Base-by-base conservation (phyloP, 2,888 invertebrate genomes). In the Nymphalis c-album region DNA sequence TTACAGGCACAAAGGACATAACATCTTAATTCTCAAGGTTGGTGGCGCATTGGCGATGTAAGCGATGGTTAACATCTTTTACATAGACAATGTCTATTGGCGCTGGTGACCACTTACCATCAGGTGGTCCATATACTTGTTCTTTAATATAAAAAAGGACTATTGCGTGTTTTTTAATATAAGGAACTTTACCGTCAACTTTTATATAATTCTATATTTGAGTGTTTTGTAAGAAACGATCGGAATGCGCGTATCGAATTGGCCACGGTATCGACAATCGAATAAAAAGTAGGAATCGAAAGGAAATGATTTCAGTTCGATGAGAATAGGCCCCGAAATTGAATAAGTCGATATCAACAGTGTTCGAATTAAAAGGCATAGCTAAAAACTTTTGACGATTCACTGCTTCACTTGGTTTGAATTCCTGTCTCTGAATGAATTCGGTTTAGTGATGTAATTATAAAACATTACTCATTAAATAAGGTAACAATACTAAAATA, bases 301-400 rank as follows among this genome's bases (percentile, higher is more conserved):
- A 87, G 90, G 90, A 90, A 91, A 91, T 83, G 89, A 84, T 85
- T 82, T 75, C 77, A 85, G 84, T 86, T 82, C 84, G 84, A 88
- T 88, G 85, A 85, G 85, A 86, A 86, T 84, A 78, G 83, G 81
- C 83, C 78, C 80, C 80, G 84, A 90, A 91, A 91, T 92, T 90
- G 89, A 91, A 91, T 91, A 91, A 89, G 79, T 85, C 88, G 89
- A 82, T 88, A 90, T 87, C 88, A 89, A 88, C 86, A 87, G 87
- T 84, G 84, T 77, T 80, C 78, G 88, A 90, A 89, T 90, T 91
- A 89, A 91, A 91, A 85, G 86, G 86, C 85, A 86, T 85, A 84
- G 79, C 77, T 83, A 80, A 84, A 88, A 90, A 88, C 88, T 84
- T 82, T 83, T 81, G 86, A 85, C 86, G 86, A 87, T 87, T 87